phyloP scores from a whole-genome alignment of 2,888 invertebrate species.

The Odontomyia ornata region DNA sequence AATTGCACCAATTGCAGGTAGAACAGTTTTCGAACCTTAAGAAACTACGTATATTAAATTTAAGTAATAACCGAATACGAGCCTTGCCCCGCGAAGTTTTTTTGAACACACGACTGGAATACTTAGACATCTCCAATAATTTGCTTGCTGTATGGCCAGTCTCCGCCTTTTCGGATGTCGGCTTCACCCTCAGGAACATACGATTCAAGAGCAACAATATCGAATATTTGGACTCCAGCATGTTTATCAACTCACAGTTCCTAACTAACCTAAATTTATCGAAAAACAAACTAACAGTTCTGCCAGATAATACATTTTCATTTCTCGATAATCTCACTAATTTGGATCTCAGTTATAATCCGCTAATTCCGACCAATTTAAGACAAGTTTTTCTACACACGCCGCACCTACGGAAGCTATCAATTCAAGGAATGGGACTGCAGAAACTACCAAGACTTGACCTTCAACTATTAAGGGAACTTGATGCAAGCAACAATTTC shows the following conservation, averaged over 20 bases:
- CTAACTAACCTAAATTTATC: slow-evolving; percentile 80
- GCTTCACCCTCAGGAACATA: slow-evolving; percentile 79
- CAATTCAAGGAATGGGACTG: slow-evolving; percentile 80
- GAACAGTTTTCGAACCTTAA: slow-evolving; percentile 83
- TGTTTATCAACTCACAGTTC: slow-evolving; percentile 84
- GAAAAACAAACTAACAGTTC: slow-evolving; percentile 81
- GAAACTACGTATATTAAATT: slow-evolving; percentile 76
- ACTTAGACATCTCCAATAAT: slow-evolving; percentile 81
- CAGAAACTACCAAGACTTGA: slow-evolving; percentile 79
- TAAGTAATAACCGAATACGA: slow-evolving; percentile 77
- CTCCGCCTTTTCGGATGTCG: slow-evolving; percentile 79
- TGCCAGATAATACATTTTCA: slow-evolving; percentile 89
- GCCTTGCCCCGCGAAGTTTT: slow-evolving; percentile 81
- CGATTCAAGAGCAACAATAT: slow-evolving; percentile 82
- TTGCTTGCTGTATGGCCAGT: slow-evolving; percentile 83
- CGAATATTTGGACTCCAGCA: slow-evolving; percentile 87
- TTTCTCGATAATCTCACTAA: slow-evolving; percentile 80
- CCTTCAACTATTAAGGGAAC: slow-evolving; percentile 77
- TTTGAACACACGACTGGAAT: slow-evolving; percentile 80
- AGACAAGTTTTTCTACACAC: slow-evolving; percentile 89
- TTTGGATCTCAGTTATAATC: slow-evolving; percentile 82
- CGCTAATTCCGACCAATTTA: slow-evolving; percentile 82
- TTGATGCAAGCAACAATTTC: slow-evolving; percentile 83
- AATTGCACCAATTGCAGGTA: slow-evolving; percentile 77
- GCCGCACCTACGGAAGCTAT: slow-evolving; percentile 80